Percentiles rank a stretch among this genome's conserved stretches.
Conservation (phyloP, 1,140 invertebrate genomes). For the Phymorhynchus buccinoides region DNA sequence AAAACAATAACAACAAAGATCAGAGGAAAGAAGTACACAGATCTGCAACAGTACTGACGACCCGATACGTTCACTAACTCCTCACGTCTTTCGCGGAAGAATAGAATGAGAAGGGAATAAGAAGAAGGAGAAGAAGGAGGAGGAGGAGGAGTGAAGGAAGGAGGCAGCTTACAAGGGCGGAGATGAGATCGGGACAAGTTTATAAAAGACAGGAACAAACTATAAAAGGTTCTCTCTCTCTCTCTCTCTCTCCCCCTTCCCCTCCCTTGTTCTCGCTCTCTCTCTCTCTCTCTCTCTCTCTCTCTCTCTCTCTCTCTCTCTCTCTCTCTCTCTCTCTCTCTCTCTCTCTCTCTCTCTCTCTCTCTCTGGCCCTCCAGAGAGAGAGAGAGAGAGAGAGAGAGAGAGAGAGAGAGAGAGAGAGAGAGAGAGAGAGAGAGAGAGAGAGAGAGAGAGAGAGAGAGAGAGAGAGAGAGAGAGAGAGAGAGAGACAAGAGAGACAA, state of each 20-base stretch:
- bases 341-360: no score
- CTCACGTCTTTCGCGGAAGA: no score
- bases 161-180: neutral
- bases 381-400: neutral
- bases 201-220: slow-evolving; percentile 12
- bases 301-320: neutral
- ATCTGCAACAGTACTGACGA: no score
- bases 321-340: no score
- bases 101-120: no score
- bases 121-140: no score
- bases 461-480: neutral
- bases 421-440: neutral
- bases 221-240: neutral
- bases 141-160: no score
- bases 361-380: neutral
- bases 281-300: neutral
- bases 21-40: neutral
- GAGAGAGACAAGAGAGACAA: neutral
- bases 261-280: neutral
- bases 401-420: neutral
- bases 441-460: neutral
- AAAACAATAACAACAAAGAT: neutral
- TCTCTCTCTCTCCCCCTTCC: neutral
- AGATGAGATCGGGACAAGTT: slow-evolving; percentile 3
- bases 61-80: no score